Percentiles rank a stretch among this genome's conserved stretches.
Conservation (phyloP, 2,113 vertebrate species). For the Dipodomys merriami region DNA sequence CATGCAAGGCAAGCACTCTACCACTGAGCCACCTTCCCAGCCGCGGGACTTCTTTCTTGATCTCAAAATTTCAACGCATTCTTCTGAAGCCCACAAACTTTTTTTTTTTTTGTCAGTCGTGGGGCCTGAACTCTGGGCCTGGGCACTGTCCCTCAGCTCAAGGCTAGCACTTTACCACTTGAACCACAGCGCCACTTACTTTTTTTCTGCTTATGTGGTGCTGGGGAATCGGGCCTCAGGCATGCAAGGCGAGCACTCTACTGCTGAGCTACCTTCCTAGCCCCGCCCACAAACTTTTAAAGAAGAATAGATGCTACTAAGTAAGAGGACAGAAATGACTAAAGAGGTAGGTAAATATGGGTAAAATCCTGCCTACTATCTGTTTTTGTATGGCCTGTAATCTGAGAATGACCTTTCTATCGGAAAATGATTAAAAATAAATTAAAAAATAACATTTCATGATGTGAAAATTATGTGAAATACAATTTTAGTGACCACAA, state of each 20-base stretch:
- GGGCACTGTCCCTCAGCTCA: too few relatives aligned
- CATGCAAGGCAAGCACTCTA: too few relatives aligned
- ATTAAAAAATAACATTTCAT: constrained; percentile 20
- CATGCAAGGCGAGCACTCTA: too few relatives aligned
- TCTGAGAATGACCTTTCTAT: constrained; percentile 28
- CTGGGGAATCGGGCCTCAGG: too few relatives aligned
- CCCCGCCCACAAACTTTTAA: neutral
- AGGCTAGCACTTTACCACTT: too few relatives aligned
- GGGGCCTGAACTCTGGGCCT: too few relatives aligned
- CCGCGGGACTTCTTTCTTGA: neutral
- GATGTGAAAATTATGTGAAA: constrained; percentile 15
- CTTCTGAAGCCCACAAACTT: constrained; percentile 47
- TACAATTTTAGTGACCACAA: constrained; percentile 15
- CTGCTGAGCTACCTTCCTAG: too few relatives aligned
- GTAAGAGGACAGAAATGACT: neutral
- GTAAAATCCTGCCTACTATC: neutral
- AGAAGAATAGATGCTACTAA: neutral
- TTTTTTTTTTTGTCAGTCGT: too few relatives aligned
- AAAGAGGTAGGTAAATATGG: neutral
- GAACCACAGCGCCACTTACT: too few relatives aligned
- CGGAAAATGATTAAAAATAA: constrained; percentile 1
- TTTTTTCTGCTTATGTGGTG: too few relatives aligned
- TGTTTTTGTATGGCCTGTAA: neutral
- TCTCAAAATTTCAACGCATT: constrained; percentile 54
- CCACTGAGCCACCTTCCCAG: too few relatives aligned